A percentile compares a stretch with the other conserved stretches of the same genome.
Evolutionary conservation across 2,888 invertebrate species (phyloP).

Genomic region (Drosophila leonis): DNA sequence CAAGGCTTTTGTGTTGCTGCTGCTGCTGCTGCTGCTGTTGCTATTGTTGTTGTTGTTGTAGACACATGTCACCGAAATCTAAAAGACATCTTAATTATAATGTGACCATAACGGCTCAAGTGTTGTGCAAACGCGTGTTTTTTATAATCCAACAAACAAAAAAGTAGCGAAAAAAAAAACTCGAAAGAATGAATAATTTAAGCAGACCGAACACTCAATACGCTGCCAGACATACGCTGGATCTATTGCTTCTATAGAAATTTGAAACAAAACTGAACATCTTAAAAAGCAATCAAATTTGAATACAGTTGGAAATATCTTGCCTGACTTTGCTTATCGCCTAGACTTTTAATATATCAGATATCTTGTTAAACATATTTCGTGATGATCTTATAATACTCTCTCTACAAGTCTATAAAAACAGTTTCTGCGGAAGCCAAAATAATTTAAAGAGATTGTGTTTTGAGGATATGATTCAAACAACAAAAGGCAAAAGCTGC

Average conservation of each 20-base stretch:
- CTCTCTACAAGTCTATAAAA: constrained; percentile 2
- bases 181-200: background rate
- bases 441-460: constrained; percentile 28
- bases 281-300: background rate
- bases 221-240: background rate
- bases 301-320: background rate
- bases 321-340: background rate
- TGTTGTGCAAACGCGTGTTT: constrained; percentile 47
- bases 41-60: background rate
- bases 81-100: constrained; percentile 57
- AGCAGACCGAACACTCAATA: background rate
- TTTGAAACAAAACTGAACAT: background rate
- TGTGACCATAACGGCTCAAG: constrained; percentile 50
- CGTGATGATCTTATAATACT: background rate
- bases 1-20: constrained; percentile 27
- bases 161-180: background rate
- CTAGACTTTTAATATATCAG: background rate
- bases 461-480: constrained; percentile 50
- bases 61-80: constrained; percentile 28
- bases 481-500: background rate
- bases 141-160: constrained; percentile 24
- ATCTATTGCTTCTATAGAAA: background rate
- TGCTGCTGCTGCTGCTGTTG: background rate
- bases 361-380: background rate
- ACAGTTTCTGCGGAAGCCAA: constrained; percentile 35